Conservation (phyloP, 2,797 vertebrate genomes). For the Percopsis omiscomaycus region DNA sequence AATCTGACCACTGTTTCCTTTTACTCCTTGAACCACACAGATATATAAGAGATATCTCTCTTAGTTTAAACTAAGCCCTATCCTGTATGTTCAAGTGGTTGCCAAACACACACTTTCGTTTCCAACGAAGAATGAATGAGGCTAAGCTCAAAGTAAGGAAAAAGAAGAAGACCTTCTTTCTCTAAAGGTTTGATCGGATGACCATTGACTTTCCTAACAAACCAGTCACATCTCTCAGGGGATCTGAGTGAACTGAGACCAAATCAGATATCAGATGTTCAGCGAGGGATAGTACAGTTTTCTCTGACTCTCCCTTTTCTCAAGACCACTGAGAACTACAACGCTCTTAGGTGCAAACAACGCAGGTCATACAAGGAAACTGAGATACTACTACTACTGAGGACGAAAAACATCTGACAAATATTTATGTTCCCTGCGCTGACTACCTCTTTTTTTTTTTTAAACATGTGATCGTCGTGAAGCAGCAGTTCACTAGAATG, state of each 20-base stretch:
- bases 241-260: constrained; percentile 24
- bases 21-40: constrained; percentile 12
- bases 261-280: constrained; percentile 35
- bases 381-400: background rate
- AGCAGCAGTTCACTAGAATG: constrained; percentile 44
- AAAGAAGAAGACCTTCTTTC: constrained; percentile 25
- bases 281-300: constrained; percentile 10
- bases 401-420: constrained; percentile 31
- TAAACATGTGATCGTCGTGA: constrained; percentile 63
- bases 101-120: background rate
- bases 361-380: constrained; percentile 5
- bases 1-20: constrained; percentile 38
- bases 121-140: constrained; percentile 2
- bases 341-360: constrained; percentile 6
- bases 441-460: constrained; percentile 63
- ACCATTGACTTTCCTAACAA: constrained; percentile 51
- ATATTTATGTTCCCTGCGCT: constrained; percentile 20
- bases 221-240: constrained; percentile 17
- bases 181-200: constrained; percentile 58
- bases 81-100: constrained; percentile 9
- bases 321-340: background rate
- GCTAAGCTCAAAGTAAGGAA: constrained; percentile 18
- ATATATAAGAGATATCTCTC: background rate
- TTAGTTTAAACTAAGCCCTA: background rate
- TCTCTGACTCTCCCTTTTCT: constrained; percentile 10